A percentile compares a stretch with the other conserved stretches of the same genome.
These are phyloP conservation scores for Drosophila mayri DNA, from an alignment of 1,140 invertebrate genomes.

Conservation along the genomic window DNA sequence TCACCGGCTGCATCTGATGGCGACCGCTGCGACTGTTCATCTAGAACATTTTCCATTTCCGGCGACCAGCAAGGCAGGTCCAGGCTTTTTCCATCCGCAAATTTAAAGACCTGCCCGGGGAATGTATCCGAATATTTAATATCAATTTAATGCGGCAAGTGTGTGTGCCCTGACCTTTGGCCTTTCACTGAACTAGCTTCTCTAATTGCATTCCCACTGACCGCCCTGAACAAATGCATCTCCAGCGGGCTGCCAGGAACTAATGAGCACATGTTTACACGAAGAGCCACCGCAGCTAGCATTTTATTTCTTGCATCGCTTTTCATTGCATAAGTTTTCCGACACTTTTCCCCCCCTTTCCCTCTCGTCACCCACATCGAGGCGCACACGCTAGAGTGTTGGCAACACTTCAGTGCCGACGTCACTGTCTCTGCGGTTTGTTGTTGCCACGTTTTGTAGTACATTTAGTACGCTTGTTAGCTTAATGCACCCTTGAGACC, in stretches of 20 bases:
- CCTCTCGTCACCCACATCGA: neutral
- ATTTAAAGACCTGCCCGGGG: neutral
- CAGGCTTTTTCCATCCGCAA: neutral
- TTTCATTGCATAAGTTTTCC: conserved; percentile 21
- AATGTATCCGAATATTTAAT: neutral
- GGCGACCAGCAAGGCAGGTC: neutral
- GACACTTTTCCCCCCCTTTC: conserved; percentile 1
- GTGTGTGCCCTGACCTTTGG: conserved; percentile 10
- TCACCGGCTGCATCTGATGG: conserved; percentile 32
- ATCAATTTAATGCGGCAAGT: neutral
- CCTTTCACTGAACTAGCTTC: neutral
- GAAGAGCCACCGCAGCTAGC: conserved; percentile 2
- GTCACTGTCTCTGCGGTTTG: conserved; percentile 41
- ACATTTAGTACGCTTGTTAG: conserved; percentile 80
- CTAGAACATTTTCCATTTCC: conserved; percentile 47
- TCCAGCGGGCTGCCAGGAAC: neutral
- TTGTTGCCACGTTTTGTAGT: conserved; percentile 62
- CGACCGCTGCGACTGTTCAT: conserved; percentile 13
- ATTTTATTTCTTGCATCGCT: conserved; percentile 22
- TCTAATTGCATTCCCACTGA: conserved; percentile 11
- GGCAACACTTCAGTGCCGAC: conserved; percentile 58
- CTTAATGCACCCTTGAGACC: conserved; percentile 74
- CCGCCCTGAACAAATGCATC: conserved; percentile 17
- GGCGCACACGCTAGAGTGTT: conserved; percentile 17
- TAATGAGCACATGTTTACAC: conserved; percentile 15